A percentile compares a stretch with the other conserved stretches of the same genome.
phyloP scores from a whole-genome alignment of 2,888 invertebrate species.

The Noctua janthe region DNA sequence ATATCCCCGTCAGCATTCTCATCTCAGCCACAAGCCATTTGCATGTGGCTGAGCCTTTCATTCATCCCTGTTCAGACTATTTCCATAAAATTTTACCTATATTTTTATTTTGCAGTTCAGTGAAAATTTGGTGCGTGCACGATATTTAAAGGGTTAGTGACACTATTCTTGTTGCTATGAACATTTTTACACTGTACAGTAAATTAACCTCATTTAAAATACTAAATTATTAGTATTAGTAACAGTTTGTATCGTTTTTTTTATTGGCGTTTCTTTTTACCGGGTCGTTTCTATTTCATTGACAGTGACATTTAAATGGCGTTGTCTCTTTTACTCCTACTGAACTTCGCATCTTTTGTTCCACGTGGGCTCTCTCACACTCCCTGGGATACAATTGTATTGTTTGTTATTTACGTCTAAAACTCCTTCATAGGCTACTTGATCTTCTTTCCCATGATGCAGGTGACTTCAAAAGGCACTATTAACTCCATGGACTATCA shows the following conservation, averaged over 20 bases:
- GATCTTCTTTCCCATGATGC: conserved; percentile 14
- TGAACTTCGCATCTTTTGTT: neutral
- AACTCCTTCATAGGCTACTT: neutral
- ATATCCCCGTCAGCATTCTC: too few relatives aligned
- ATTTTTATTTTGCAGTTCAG: neutral
- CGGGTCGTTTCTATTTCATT: neutral
- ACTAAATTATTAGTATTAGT: too few relatives aligned
- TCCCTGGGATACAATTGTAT: neutral
- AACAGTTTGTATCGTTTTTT: too few relatives aligned
- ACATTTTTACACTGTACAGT: neutral
- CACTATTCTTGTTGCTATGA: neutral
- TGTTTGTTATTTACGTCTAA: neutral
- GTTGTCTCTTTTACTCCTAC: neutral
- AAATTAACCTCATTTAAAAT: neutral
- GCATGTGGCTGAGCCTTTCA: too few relatives aligned
- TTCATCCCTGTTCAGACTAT: neutral
- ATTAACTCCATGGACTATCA: conserved; percentile 25
- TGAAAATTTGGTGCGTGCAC: neutral
- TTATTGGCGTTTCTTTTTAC: too few relatives aligned
- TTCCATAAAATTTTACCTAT: neutral
- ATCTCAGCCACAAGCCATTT: too few relatives aligned
- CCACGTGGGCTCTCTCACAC: neutral
- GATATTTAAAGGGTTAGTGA: neutral
- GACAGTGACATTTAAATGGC: neutral
- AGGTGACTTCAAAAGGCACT: neutral